Base-by-base conservation (phyloP, 2,888 invertebrate species). In the Geotrupes spiniger region DNA sequence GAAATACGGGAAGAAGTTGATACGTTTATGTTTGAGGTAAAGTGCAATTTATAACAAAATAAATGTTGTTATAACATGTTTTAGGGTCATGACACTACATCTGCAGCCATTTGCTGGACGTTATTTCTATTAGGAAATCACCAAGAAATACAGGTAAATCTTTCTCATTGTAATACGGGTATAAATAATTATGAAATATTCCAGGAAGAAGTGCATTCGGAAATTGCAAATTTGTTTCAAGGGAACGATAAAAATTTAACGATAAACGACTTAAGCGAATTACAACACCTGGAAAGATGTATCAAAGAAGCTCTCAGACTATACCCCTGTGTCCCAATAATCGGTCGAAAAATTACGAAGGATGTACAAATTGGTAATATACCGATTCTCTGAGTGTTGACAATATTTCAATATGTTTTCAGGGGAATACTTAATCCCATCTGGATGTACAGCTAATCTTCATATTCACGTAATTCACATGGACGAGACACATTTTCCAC, bases 1-100 rank as follows among this genome's bases (percentile, higher is more conserved):
- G 71, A 72, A 36, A 65, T 73, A 21, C 57, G 71, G 46, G 70
- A 73, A 53, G 72, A 73, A 61, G 71, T 73, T 2, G 72, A 72
- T 49, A 73, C 73, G 0, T 73, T 73, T 49, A 72, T 73, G 71
- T 73, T 73, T 14, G 49, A 44, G 21, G n/a, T n/a, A n/a, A 33
- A 5, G 29, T 11, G 4, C 3, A 29, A 11, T 11, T 29, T 29
- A 1, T 10, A 2, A 28, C 28, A 28, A 28, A 10, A 28, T n/a
- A 2, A 2, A 9, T 9, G 1, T 28, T 2, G 4, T 29, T 2
- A 29, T 29, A 11, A 29, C 29, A 29, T 53, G 42, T 57, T 59
- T 40, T 57, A 73, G 71, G 72, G 73, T 2, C 70, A 71, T 40
- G 71, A 74, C 54, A 74, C 73, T 10, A 71, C 71, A 15, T 66